phyloP scores from a whole-genome alignment of 2,113 vertebrate genomes.

The Carollia perspicillata region DNA sequence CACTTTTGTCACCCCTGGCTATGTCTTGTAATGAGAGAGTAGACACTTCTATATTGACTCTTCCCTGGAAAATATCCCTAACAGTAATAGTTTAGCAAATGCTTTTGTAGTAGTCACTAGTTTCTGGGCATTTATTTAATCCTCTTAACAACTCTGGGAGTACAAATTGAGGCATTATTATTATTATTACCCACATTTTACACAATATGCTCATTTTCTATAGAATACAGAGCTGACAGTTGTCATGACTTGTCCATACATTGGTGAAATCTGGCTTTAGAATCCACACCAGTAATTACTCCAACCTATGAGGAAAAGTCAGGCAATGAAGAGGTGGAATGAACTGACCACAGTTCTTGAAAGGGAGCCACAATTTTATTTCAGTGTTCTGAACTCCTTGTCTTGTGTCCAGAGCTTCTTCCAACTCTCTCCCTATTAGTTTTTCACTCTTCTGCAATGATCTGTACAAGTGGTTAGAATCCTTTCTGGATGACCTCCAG shows the following conservation, averaged over 20 bases:
- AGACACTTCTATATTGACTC: not conserved
- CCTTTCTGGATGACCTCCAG: constrained; percentile 38
- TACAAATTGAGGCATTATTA: not conserved
- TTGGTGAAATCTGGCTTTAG: not conserved
- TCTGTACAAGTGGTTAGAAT: constrained; percentile 38
- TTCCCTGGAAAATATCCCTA: not conserved
- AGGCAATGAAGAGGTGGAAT: not conserved
- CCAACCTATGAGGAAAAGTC: not conserved
- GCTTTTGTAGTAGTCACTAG: not conserved
- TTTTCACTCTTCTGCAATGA: too few species aligned
- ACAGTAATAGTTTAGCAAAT: not conserved
- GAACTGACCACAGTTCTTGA: not conserved
- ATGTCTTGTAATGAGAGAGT: not conserved
- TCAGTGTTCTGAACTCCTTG: constrained; percentile 24
- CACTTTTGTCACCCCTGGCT: not conserved
- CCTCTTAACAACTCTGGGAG: not conserved
- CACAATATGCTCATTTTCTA: not conserved
- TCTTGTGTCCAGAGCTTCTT: not conserved
- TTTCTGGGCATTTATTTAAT: not conserved
- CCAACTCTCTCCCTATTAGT: not conserved
- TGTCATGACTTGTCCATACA: not conserved
- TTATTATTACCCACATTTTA: not conserved
- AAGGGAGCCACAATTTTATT: not conserved
- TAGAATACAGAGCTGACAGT: not conserved
- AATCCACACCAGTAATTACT: not conserved